phyloP scores from a whole-genome alignment of 1,140 invertebrate genomes.

The Dreissena rostriformis region DNA sequence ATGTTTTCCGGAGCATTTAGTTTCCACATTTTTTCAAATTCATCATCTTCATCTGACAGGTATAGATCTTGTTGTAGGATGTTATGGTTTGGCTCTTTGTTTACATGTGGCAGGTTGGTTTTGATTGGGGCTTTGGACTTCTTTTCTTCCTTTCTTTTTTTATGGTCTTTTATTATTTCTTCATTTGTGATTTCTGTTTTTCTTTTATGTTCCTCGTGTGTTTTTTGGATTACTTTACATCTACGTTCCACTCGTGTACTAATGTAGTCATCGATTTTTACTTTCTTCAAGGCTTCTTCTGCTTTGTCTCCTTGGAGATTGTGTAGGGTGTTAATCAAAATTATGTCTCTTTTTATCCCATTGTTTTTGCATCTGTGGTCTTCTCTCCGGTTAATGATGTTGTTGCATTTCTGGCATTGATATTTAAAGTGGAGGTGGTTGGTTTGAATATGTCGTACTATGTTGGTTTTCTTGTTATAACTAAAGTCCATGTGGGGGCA shows the following conservation, averaged over 20 bases:
- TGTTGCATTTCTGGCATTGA: neutral
- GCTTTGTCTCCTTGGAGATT: neutral
- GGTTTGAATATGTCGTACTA: neutral
- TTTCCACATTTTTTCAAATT: neutral
- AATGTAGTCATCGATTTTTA: neutral
- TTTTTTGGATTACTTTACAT: neutral
- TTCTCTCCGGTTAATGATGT: neutral
- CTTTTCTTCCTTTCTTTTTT: too few relatives aligned
- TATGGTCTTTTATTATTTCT: neutral
- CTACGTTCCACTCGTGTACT: neutral
- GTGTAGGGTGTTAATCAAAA: neutral
- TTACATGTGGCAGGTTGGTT: neutral
- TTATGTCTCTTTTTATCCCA: neutral
- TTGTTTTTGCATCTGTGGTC: neutral
- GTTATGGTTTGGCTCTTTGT: neutral
- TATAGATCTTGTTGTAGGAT: neutral
- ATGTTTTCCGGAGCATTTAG: neutral
- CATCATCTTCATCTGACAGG: conserved; percentile 1
- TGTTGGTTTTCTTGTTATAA: neutral
- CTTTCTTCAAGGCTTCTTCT: neutral
- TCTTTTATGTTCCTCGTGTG: neutral
- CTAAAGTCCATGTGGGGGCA: neutral
- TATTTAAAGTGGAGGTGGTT: neutral
- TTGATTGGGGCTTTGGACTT: neutral
- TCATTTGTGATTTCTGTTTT: neutral